A percentile compares a stretch with the other conserved stretches of the same genome.
phyloP scores from a whole-genome alignment of 2,888 invertebrate genomes.

The Drosophila koepferae region DNA sequence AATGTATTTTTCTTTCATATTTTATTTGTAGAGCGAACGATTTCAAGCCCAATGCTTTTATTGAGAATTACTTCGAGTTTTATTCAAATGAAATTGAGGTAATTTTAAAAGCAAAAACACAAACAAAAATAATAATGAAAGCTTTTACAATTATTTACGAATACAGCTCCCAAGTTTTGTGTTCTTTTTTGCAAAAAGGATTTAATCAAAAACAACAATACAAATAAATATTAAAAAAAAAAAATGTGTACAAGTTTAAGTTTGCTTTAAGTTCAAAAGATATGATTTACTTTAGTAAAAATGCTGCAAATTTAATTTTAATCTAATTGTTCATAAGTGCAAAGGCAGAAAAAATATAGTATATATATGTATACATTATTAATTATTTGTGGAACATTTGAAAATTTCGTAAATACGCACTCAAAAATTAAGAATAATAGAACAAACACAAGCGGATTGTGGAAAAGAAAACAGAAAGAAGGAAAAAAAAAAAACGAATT shows the following conservation, averaged over 20 bases:
- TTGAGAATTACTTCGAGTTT: constrained; percentile 51
- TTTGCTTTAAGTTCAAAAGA: constrained; percentile 77
- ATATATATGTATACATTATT: constrained; percentile 59
- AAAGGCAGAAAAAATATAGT: constrained; percentile 66
- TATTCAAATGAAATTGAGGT: constrained; percentile 46
- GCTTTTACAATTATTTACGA: constrained; percentile 38
- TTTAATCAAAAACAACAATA: constrained; percentile 48
- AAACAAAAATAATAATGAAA: constrained; percentile 25
- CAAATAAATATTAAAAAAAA: constrained; percentile 47
- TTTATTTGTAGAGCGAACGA: constrained; percentile 40
- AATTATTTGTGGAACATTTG: constrained; percentile 67
- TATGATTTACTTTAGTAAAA: constrained; percentile 71
- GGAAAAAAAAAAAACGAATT: constrained; percentile 38
- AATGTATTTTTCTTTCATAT: constrained; percentile 43
- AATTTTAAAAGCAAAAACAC: constrained; percentile 43
- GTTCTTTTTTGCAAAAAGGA: constrained; percentile 77
- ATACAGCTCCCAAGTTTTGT: constrained; percentile 62
- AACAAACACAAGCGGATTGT: constrained; percentile 45
- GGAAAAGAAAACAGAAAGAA: constrained; percentile 36
- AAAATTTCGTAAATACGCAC: constrained; percentile 41
- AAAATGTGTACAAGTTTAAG: constrained; percentile 68
- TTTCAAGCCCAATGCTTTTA: constrained; percentile 42
- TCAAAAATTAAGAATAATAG: constrained; percentile 30
- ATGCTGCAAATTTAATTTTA: constrained; percentile 77
- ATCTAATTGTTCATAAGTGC: constrained; percentile 64